A percentile compares a stretch with the other conserved stretches of the same genome.
Conservation (phyloP, 2,113 vertebrate genomes). For the Sminthopsis crassicaudata region DNA sequence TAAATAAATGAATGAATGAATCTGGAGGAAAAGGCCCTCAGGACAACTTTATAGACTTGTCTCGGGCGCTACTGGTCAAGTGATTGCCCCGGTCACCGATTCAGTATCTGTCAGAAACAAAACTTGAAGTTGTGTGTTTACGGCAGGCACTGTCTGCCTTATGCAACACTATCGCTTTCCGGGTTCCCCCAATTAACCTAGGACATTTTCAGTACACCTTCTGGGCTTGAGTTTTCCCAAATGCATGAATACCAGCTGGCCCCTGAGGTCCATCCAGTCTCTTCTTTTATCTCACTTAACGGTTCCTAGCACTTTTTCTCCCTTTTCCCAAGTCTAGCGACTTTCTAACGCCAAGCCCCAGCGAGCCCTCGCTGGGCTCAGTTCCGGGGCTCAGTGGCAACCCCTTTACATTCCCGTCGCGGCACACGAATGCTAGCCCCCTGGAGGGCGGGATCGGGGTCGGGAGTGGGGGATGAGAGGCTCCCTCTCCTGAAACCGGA, state of each 20-base stretch:
- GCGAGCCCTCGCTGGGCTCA: slow-evolving; percentile 16
- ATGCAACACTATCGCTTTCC: background rate
- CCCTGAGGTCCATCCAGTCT: background rate
- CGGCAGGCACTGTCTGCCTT: background rate
- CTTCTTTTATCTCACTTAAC: background rate
- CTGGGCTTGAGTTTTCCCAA: background rate
- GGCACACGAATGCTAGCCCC: background rate
- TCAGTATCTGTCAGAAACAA: background rate
- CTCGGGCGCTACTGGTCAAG: background rate
- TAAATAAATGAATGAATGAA: no score
- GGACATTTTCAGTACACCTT: background rate
- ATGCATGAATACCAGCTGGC: background rate
- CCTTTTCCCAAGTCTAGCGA: slow-evolving; percentile 13
- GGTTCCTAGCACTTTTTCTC: background rate
- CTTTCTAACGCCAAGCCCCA: background rate
- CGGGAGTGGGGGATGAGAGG: background rate
- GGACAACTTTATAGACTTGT: background rate
- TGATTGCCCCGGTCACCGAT: background rate
- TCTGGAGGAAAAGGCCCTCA: no score
- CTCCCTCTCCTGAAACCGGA: background rate
- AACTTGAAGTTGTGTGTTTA: background rate
- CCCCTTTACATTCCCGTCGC: slow-evolving; percentile 15
- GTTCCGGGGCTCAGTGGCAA: background rate
- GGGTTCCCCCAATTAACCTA: background rate
- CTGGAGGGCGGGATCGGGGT: background rate